Base-by-base conservation (phyloP, 2,888 invertebrate species). In the Dicroscelio sp. region DNA sequence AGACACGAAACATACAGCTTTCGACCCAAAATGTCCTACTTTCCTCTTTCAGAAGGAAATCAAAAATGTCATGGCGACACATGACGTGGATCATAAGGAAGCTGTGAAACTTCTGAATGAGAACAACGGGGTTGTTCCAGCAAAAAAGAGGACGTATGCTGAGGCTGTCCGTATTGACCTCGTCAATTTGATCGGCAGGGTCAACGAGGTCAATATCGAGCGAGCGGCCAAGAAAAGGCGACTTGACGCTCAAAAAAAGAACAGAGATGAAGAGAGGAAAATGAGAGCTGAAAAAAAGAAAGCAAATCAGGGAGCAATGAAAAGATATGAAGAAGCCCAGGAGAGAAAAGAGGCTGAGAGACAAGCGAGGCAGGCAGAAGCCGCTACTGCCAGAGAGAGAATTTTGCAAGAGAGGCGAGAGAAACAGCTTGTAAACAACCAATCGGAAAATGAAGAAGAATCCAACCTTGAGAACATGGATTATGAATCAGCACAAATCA, bases 11-110 rank as follows among this genome's bases (percentile, higher is more conserved):
- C 75, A 75, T 23, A 17, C 31, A 5, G 55, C 25, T 43, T 75
- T n/a, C 25, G 75, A 75, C 23, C 12, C 1, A 6, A 55, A 75
- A 1, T 75, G 52, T 33, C 75, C 75, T 8, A 55, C 25, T 20
- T 55, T 55, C 33, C 6, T 75, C 6, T 55, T 48, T 17, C 31
- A 75, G 12, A 52, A 55, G 27, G 55, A 52, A 75, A 52, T 75
- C 1, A 75, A 75, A 31, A 23, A 8, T 14, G 75, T 75, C 10
- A 75, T 75, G 75, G 75, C 75, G 5, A 25, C n/a, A n/a, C 75
- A 75, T 55, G 20, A 55, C n/a, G 52, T 75, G n/a, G 33, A 33
- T 31, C 12, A 8, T 2, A 31, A 31, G n/a, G 33, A 31, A 23
- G 75, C 55, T 55, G 23, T 23, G 2, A 23, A 55, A 4, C 5